These are phyloP conservation scores for Dicrostonyx torquatus DNA, from an alignment of 2,797 vertebrate genomes.

Conservation along the genomic window DNA sequence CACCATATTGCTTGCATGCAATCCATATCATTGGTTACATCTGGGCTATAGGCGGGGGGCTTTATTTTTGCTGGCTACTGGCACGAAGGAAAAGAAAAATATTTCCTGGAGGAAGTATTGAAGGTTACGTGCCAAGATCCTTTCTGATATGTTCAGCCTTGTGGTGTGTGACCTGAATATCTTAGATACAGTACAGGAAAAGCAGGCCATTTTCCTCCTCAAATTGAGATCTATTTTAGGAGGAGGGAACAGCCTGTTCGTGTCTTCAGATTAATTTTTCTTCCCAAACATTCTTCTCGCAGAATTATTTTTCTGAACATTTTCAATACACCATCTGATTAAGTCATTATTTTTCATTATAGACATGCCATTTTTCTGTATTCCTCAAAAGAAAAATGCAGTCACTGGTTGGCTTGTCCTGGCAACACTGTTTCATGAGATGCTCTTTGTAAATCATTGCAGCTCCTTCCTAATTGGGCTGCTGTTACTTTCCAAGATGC, in stretches of 20 bases:
- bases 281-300: constrained; percentile 49
- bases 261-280: constrained; percentile 67
- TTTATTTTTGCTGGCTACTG: not conserved
- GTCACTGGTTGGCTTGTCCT: not conserved
- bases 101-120: constrained; percentile 30
- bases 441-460: constrained; percentile 18
- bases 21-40: not conserved
- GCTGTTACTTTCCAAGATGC: not conserved
- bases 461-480: constrained; percentile 19
- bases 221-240: constrained; percentile 72
- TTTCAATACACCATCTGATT: constrained; percentile 41
- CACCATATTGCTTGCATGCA: not conserved
- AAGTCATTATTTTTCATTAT: constrained; percentile 67
- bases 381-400: constrained; percentile 58
- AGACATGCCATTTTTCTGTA: not conserved
- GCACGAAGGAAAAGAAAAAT: not conserved
- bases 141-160: constrained; percentile 58
- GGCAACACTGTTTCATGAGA: constrained; percentile 10
- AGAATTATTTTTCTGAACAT: constrained; percentile 60
- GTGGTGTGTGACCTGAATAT: constrained; percentile 51
- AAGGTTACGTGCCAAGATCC: not conserved
- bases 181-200: constrained; percentile 43
- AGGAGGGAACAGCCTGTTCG: constrained; percentile 14
- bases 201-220: constrained; percentile 61
- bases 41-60: not conserved